Evolutionary conservation across 2,888 invertebrate species (phyloP).

Genomic region (Hoplodrina ambigua): DNA sequence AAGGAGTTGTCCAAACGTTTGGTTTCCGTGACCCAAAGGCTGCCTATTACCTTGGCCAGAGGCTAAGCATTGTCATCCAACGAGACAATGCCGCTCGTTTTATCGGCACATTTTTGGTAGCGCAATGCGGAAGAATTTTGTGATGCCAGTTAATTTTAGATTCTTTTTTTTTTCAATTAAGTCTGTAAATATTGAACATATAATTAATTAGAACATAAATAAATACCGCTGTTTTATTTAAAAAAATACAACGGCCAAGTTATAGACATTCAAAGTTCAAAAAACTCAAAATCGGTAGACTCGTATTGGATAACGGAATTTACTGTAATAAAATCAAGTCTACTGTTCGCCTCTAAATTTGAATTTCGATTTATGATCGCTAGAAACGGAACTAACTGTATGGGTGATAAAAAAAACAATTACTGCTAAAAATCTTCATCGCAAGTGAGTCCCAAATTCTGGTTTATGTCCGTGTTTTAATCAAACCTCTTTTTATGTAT

Average conservation of each 20-base stretch:
- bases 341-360: neutral
- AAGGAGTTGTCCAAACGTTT: no score
- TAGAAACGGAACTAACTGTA: slow-evolving; percentile 43
- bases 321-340: slow-evolving; percentile 28
- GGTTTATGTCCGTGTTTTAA: slow-evolving; percentile 19
- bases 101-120: no score
- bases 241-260: neutral
- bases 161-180: no score
- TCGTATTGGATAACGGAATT: slow-evolving; percentile 41
- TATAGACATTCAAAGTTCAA: slow-evolving; percentile 16
- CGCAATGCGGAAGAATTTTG: no score
- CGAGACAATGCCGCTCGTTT: no score
- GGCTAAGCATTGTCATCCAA: no score
- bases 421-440: slow-evolving; percentile 9
- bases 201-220: no score
- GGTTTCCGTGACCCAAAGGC: no score
- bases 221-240: no score
- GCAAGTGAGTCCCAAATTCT: slow-evolving; percentile 13
- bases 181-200: no score
- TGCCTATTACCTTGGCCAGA: no score
- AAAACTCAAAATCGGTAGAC: slow-evolving; percentile 27
- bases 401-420: slow-evolving; percentile 17
- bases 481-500: slow-evolving; percentile 24
- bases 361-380: slow-evolving; percentile 27
- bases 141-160: no score